Base-by-base conservation (phyloP, 1,140 invertebrate species). In the Hylyphantes graminicola region DNA sequence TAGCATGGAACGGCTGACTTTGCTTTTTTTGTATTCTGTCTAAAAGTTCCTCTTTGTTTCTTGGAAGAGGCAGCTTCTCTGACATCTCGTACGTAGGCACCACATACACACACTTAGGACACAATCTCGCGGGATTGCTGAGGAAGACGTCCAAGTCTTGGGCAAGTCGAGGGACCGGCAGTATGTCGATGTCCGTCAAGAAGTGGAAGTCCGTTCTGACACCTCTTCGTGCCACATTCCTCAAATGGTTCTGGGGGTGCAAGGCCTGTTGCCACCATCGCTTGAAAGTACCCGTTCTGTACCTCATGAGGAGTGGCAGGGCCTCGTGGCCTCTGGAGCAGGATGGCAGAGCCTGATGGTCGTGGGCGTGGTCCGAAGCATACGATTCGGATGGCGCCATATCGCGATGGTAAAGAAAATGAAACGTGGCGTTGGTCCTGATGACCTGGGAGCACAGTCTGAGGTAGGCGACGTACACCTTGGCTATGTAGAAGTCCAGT, bases 1-100 rank as follows among this genome's bases (percentile, higher is more conserved):
- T 95, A 86, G 95, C 93, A 90, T 98, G 97, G 88, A 98, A 98
- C 0, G 96, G 96, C 88, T 96, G 92, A 0, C 96, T 95, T 7
- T 95, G 89, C 17, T 94, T 94, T 86, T 93, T 94, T 77, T 91
- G 93, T 3, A 94, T 94, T 48, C 96, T 89, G 73, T 93, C 90
- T 11, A 97, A 88, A 1, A 98, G 89, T 57, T 94, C 93, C 2
- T 91, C 92, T 89, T 97, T 97, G 86, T 94, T 95, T 6, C 90
- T 88, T 0, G 96, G 96, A 88, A 96, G 95, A 1, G 91, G 90
- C 2, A 95, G 93, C 53, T 93, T 90, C 21, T 93, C 92, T 87
- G 96, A 94, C 73, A 97, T 90, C 90, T 98, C 96, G 89, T 96
- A 98, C 0, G 95, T 97, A 0, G 97, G 96, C 80, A 98, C 94